Evolutionary conservation across 1,140 invertebrate genomes (phyloP).

Genomic region (Glomeris maerens): DNA sequence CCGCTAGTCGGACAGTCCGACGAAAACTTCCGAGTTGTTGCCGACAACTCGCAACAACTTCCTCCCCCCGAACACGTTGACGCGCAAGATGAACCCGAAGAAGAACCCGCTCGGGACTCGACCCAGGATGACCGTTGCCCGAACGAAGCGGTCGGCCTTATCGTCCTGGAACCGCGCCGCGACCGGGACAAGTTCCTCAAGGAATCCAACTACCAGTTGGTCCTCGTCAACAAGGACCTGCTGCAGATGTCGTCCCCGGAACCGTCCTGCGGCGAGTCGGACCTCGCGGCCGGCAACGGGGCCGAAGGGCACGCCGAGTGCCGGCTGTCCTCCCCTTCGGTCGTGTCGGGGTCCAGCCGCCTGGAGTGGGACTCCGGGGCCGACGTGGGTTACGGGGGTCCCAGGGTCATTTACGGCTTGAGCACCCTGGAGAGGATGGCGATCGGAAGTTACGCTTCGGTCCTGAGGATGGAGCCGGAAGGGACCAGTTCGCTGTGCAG

Average conservation of each 20-base stretch:
- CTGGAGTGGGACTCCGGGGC: constrained; percentile 61
- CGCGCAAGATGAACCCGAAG: background rate
- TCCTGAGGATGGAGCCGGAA: background rate
- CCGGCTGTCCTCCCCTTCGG: constrained; percentile 11
- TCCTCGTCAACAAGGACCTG: background rate
- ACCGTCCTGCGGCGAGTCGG: background rate
- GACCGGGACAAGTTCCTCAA: too few species aligned
- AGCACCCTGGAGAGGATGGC: constrained; percentile 15
- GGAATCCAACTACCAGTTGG: too few species aligned
- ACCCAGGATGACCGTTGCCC: background rate
- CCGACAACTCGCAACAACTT: background rate
- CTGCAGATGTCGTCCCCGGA: background rate
- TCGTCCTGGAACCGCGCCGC: too few species aligned
- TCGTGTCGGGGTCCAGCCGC: constrained; percentile 43
- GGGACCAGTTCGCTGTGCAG: constrained; percentile 20
- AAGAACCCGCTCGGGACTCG: background rate
- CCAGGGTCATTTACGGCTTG: constrained; percentile 5
- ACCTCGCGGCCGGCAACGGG: background rate
- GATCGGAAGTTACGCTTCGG: constrained; percentile 15
- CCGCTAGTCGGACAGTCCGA: background rate
- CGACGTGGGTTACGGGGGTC: constrained; percentile 49
- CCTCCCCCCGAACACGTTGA: too few species aligned
- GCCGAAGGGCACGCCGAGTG: background rate
- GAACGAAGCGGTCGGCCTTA: too few species aligned
- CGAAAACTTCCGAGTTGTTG: background rate